phyloP scores from a whole-genome alignment of 2,797 vertebrate species.

The Galagoides demidoff region DNA sequence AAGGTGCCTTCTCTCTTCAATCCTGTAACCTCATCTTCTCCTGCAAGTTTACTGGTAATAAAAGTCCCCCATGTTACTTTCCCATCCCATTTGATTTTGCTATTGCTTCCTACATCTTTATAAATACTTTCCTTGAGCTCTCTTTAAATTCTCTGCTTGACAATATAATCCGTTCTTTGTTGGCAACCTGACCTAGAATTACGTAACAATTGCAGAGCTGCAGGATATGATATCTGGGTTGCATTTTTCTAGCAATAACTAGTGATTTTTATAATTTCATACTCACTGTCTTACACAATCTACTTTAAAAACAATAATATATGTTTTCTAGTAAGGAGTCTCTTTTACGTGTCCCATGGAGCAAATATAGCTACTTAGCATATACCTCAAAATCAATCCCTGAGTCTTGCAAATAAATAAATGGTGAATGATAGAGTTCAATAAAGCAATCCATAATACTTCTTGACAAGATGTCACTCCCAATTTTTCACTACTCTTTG shows the following conservation, averaged over 20 bases:
- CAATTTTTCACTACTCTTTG: neutral
- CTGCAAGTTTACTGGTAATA: neutral
- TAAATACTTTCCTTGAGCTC: neutral
- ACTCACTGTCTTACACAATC: neutral
- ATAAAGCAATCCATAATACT: neutral
- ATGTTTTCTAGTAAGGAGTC: neutral
- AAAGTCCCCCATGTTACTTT: neutral
- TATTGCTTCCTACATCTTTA: neutral
- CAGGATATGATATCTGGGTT: neutral
- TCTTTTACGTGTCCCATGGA: neutral
- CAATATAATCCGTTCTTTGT: neutral
- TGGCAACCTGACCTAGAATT: neutral
- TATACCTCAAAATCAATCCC: neutral
- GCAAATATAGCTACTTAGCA: neutral
- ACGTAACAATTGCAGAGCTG: neutral
- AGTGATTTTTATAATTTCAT: neutral
- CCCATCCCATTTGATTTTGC: neutral
- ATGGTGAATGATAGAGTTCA: constrained; percentile 21
- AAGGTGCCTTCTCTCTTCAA: neutral
- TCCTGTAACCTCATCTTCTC: neutral
- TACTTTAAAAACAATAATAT: neutral
- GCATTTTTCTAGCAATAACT: neutral
- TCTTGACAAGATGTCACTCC: constrained; percentile 36
- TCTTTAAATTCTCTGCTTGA: constrained; percentile 18
- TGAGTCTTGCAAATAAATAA: constrained; percentile 35